Percentiles rank a stretch among this genome's conserved stretches.
These are phyloP conservation scores for Calameuta filiformis DNA, from an alignment of 2,888 invertebrate genomes.

Conservation along the genomic window DNA sequence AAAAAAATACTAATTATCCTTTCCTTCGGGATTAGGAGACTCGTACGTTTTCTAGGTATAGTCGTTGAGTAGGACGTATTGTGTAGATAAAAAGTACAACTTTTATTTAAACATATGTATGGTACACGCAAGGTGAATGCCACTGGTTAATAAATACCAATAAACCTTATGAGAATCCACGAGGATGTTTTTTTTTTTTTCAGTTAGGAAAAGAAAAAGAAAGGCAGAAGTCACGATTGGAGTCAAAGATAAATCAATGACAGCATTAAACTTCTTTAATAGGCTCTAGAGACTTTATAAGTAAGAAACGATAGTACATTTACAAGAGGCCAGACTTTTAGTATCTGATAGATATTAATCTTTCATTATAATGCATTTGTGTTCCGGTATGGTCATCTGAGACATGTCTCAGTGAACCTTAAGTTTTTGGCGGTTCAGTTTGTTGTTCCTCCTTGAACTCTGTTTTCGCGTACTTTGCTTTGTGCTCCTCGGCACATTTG, in stretches of 20 bases:
- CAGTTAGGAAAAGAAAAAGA: background rate
- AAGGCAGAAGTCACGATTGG: background rate
- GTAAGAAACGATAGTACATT: background rate
- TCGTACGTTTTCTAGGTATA: conserved; percentile 27
- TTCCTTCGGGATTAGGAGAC: conserved; percentile 32
- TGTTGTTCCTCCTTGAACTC: conserved; percentile 34
- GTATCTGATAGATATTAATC: background rate
- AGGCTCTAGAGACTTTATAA: background rate
- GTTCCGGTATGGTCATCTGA: background rate
- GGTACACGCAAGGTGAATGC: conserved; percentile 38
- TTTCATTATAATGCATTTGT: background rate
- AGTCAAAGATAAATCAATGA: background rate
- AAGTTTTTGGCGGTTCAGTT: conserved; percentile 48
- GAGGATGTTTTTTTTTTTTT: background rate
- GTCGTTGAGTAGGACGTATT: conserved; percentile 38
- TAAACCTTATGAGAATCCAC: background rate
- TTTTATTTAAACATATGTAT: conserved; percentile 45
- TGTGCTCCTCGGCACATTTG: conserved; percentile 28
- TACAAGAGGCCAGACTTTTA: background rate
- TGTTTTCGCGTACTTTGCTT: conserved; percentile 26
- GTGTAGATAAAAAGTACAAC: conserved; percentile 51
- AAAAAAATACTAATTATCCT: conserved; percentile 40
- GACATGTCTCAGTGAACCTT: background rate
- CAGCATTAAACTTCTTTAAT: background rate
- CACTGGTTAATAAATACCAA: conserved; percentile 43